Conservation (phyloP, 2,797 vertebrate genomes). For the Acestrorhynchus altus region DNA sequence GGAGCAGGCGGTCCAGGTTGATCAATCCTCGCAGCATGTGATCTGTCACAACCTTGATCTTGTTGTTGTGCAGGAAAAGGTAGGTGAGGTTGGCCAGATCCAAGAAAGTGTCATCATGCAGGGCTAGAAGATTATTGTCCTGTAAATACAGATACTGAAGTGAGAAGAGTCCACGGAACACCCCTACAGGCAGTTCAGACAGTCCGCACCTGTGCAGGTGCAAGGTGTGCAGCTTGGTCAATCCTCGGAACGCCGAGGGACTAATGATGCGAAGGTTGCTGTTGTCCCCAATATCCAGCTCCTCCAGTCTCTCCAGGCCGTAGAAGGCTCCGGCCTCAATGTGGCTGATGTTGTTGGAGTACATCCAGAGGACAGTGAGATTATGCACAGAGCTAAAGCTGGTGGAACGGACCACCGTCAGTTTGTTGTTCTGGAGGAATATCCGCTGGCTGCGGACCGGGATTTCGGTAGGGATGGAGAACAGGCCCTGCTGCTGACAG, state of each 20-base stretch:
- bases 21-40: slow-evolving; percentile 91
- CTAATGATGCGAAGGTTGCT: slow-evolving; percentile 89
- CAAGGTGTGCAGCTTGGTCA: slow-evolving; percentile 92
- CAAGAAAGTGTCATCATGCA: slow-evolving; percentile 92
- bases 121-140: slow-evolving; percentile 89
- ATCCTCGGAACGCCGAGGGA: slow-evolving; percentile 89
- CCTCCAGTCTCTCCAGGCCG: slow-evolving; percentile 90
- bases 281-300: slow-evolving; percentile 97
- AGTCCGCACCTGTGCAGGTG: slow-evolving; percentile 96
- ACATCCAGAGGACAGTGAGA: slow-evolving; percentile 95
- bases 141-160: slow-evolving; percentile 97
- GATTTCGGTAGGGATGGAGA: slow-evolving; percentile 89
- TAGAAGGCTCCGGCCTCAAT: slow-evolving; percentile 91
- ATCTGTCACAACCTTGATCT: slow-evolving; percentile 92
- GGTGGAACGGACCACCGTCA: slow-evolving; percentile 87
- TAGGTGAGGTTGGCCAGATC: slow-evolving; percentile 98
- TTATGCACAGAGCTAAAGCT: slow-evolving; percentile 95
- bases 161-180: slow-evolving; percentile 91
- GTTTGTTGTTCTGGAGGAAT: slow-evolving; percentile 96
- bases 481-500: slow-evolving; percentile 96
- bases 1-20: slow-evolving; percentile 91
- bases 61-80: slow-evolving; percentile 96
- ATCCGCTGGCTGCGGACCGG: slow-evolving; percentile 93
- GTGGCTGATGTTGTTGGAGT: slow-evolving; percentile 95
- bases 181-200: slow-evolving; percentile 88